phyloP scores from a whole-genome alignment of 1,140 invertebrate genomes.

The Conus ventricosus region DNA sequence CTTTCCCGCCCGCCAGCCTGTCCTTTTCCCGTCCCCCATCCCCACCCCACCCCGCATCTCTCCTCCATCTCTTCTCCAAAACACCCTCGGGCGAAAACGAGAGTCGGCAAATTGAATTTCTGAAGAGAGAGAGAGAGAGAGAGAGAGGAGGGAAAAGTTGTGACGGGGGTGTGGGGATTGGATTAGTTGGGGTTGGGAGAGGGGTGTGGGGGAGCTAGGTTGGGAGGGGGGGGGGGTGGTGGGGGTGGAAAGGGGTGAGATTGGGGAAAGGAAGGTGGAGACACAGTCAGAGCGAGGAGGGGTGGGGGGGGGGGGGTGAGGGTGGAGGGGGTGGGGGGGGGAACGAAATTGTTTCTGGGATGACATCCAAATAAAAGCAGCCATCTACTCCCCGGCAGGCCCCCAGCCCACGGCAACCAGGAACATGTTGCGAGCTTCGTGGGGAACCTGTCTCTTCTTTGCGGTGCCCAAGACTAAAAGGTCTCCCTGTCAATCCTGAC shows the following conservation, averaged over 20 bases:
- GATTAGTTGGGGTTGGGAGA: too few species aligned
- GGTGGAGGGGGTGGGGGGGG: neutral
- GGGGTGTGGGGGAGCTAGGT: too few species aligned
- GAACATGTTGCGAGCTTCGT: neutral
- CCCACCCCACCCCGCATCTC: neutral
- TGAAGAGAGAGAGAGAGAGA: slow-evolving; percentile 1
- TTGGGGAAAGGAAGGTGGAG: too few species aligned
- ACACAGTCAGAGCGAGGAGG: neutral
- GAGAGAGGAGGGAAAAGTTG: neutral
- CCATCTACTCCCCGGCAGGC: neutral
- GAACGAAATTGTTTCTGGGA: neutral
- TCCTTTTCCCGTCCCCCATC: neutral
- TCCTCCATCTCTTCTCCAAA: too few species aligned
- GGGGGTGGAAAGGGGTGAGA: too few species aligned
- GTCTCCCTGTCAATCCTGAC: neutral
- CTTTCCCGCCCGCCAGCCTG: neutral
- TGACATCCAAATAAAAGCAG: neutral
- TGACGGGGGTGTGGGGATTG: too few species aligned
- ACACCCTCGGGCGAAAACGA: neutral
- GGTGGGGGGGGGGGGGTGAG: neutral
- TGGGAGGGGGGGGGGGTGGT: too few species aligned
- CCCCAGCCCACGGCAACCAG: neutral
- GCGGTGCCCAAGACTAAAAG: neutral
- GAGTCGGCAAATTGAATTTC: neutral
- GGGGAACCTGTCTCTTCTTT: neutral